These are phyloP conservation scores for Cenopis cana DNA, from an alignment of 2,888 invertebrate genomes.

Conservation along the genomic window DNA sequence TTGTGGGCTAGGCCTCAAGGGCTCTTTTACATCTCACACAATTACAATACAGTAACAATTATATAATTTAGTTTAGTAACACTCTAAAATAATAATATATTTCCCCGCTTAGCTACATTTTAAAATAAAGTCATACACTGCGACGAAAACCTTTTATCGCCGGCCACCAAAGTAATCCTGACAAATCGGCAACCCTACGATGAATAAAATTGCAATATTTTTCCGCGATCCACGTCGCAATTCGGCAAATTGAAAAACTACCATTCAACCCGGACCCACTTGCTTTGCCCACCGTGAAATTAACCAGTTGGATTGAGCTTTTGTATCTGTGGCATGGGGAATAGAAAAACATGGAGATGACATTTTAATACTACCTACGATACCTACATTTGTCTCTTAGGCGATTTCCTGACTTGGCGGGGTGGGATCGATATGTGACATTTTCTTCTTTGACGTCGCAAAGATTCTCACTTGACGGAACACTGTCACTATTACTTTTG, in stretches of 20 bases:
- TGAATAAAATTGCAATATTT: conserved; percentile 65
- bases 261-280: conserved; percentile 56
- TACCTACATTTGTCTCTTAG: too few relatives aligned
- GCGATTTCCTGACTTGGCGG: too few relatives aligned
- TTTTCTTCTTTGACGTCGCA: too few relatives aligned
- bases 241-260: conserved; percentile 62
- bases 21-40: too few relatives aligned
- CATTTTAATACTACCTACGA: not conserved
- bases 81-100: too few relatives aligned
- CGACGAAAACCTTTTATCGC: conserved; percentile 29
- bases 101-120: not conserved
- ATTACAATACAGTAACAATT: too few relatives aligned
- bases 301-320: conserved; percentile 49
- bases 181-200: conserved; percentile 41
- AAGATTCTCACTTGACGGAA: too few relatives aligned
- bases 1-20: too few relatives aligned
- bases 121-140: conserved; percentile 15
- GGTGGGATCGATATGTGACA: too few relatives aligned
- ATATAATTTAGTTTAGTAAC: too few relatives aligned
- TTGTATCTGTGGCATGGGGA: conserved; percentile 18
- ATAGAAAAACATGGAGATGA: not conserved
- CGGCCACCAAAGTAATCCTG: conserved; percentile 33
- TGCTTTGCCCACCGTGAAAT: conserved; percentile 63
- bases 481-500: too few relatives aligned
- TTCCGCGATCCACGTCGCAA: conserved; percentile 52